A percentile compares a stretch with the other conserved stretches of the same genome.
These are phyloP conservation scores for Hyles vespertilio DNA, from an alignment of 1,140 invertebrate genomes.

Conservation along the genomic window DNA sequence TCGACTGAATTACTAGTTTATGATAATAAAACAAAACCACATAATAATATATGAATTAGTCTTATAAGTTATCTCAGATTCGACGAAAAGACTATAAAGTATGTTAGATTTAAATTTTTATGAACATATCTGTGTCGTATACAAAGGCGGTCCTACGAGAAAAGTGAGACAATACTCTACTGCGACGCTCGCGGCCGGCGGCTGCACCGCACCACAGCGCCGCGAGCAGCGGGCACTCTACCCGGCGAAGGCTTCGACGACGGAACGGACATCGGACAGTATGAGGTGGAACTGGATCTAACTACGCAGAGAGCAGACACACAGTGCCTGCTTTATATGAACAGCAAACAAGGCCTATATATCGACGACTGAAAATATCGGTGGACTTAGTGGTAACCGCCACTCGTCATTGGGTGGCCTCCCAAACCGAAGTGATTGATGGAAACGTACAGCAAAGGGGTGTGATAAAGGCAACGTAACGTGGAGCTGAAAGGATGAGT, in stretches of 20 bases:
- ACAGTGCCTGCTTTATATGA: too few species aligned
- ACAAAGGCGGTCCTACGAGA: conserved; percentile 50
- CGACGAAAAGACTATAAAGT: conserved; percentile 72
- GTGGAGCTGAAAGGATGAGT: conserved; percentile 26
- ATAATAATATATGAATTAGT: conserved; percentile 60
- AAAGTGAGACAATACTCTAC: conserved; percentile 69
- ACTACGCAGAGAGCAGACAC: too few species aligned
- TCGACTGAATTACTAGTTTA: conserved; percentile 67
- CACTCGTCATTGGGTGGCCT: too few species aligned
- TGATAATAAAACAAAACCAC: conserved; percentile 56
- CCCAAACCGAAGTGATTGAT: conserved; percentile 2
- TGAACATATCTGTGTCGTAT: conserved; percentile 71
- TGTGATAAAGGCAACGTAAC: conserved; percentile 22
- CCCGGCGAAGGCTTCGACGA: too few species aligned
- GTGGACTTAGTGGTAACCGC: too few species aligned
- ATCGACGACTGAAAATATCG: too few species aligned
- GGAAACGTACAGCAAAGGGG: conserved; percentile 22
- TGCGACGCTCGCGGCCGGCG: conserved; percentile 24
- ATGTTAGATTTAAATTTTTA: conserved; percentile 68
- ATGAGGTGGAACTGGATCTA: too few species aligned
- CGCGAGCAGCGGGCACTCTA: too few species aligned
- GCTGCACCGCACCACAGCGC: not conserved
- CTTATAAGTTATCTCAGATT: conserved; percentile 70
- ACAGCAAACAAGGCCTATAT: too few species aligned
- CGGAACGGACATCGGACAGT: too few species aligned